These are phyloP conservation scores for Pristionchus japonicus DNA, from an alignment of 2,888 invertebrate genomes.

Conservation along the genomic window DNA sequence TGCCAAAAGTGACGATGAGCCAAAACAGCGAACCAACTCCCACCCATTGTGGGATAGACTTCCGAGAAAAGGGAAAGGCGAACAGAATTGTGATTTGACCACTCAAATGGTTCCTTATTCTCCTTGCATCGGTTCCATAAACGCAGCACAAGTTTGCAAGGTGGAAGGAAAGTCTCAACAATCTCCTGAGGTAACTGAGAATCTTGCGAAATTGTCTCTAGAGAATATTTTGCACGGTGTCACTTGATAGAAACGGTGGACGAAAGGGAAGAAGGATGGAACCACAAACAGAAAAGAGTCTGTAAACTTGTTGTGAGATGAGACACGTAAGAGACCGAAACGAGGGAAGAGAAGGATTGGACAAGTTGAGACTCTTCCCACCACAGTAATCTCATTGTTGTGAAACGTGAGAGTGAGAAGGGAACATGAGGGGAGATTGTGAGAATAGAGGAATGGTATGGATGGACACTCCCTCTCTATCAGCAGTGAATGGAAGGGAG, in stretches of 20 bases:
- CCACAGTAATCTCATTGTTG: neutral
- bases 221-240: neutral
- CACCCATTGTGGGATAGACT: neutral
- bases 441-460: neutral
- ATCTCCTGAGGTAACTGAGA: neutral
- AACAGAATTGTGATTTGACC: neutral
- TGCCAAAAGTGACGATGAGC: neutral
- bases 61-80: neutral
- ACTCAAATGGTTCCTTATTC: neutral
- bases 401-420: neutral
- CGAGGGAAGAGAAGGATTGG: neutral
- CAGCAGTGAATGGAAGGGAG: neutral
- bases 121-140: neutral
- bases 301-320: neutral
- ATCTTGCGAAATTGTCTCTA: neutral
- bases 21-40: neutral
- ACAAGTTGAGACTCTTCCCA: no score
- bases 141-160: no score
- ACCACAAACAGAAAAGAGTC: neutral
- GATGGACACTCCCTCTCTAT: neutral
- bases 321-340: neutral
- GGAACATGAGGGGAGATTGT: no score
- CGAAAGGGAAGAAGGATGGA: neutral
- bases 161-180: neutral
- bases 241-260: neutral